phyloP scores from a whole-genome alignment of 1,140 invertebrate species.

The Lasioglossum albipes region DNA sequence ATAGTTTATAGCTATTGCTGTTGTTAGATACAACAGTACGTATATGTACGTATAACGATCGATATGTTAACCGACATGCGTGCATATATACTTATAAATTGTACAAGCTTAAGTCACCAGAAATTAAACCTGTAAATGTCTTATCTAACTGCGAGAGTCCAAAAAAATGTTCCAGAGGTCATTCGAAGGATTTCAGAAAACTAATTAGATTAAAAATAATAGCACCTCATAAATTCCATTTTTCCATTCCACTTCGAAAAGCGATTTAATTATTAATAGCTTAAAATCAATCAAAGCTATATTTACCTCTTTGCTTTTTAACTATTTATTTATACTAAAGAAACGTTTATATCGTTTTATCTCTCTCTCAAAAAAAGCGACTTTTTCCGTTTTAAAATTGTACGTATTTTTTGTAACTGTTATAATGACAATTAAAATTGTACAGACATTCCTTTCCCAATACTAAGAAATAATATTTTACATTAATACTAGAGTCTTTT shows the following conservation, averaged over 20 bases:
- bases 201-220: not conserved
- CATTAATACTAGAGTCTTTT: not conserved
- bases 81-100: slow-evolving; percentile 41
- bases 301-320: no score
- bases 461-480: no score
- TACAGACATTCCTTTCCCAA: no score
- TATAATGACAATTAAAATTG: no score
- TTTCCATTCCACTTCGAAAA: not conserved
- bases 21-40: slow-evolving; percentile 42
- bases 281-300: no score
- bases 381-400: no score
- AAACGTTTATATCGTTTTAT: no score
- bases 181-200: not conserved
- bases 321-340: no score
- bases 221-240: not conserved
- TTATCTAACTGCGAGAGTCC: not conserved
- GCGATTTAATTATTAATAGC: no score
- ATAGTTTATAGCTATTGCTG: slow-evolving; percentile 61
- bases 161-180: not conserved
- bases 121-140: slow-evolving; percentile 31
- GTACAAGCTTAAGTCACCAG: slow-evolving; percentile 6
- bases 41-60: slow-evolving; percentile 31
- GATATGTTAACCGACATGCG: slow-evolving; percentile 2
- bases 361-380: no score
- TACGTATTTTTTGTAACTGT: no score